These are phyloP conservation scores for Zaprionus lachaisei DNA, from an alignment of 1,140 invertebrate species.

Conservation along the genomic window DNA sequence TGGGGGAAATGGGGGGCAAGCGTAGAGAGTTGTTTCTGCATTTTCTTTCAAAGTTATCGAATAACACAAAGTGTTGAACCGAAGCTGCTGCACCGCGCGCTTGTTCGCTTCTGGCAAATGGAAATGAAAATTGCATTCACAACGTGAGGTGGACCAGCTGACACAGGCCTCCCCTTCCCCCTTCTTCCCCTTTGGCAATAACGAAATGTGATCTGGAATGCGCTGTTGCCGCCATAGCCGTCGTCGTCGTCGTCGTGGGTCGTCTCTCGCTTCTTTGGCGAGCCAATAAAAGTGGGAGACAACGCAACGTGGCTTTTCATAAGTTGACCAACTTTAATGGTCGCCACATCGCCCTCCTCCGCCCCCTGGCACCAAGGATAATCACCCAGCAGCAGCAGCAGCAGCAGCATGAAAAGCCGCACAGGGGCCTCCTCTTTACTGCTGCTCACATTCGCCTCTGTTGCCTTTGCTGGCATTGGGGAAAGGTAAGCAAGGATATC, in stretches of 20 bases:
- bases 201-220: slow-evolving; percentile 58
- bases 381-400: slow-evolving; percentile 12
- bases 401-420: neutral
- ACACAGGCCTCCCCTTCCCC: neutral
- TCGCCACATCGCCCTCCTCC: slow-evolving; percentile 8
- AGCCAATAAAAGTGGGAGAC: slow-evolving; percentile 77
- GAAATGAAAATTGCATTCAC: slow-evolving; percentile 70
- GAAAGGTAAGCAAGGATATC: slow-evolving; percentile 55
- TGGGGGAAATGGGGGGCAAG: neutral
- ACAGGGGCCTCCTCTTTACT: slow-evolving; percentile 17
- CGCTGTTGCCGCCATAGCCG: neutral
- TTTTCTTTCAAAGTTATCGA: slow-evolving; percentile 66
- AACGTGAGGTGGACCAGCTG: slow-evolving; percentile 62
- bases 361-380: slow-evolving; percentile 22
- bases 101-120: slow-evolving; percentile 16
- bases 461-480: slow-evolving; percentile 40
- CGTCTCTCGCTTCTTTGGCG: neutral
- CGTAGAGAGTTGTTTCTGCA: neutral
- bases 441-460: slow-evolving; percentile 15
- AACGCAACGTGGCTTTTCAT: slow-evolving; percentile 63
- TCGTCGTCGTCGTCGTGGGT: too few species aligned
- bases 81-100: slow-evolving; percentile 16
- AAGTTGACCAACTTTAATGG: slow-evolving; percentile 62
- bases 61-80: slow-evolving; percentile 63
- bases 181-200: neutral